Evolutionary conservation across 2,797 vertebrate species (phyloP).

Genomic region (Cichlasoma orientale): DNA sequence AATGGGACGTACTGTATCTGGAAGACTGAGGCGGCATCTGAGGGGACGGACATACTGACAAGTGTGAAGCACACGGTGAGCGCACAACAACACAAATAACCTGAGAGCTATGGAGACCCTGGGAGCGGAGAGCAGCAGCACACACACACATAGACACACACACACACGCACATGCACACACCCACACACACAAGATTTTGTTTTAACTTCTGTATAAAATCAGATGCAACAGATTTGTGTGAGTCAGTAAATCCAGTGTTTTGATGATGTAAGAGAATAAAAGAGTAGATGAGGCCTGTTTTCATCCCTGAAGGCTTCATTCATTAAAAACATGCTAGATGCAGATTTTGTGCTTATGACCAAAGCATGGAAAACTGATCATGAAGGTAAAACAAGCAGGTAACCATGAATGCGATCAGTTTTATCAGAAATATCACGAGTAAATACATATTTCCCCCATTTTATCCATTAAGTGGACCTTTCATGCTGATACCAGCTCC

Average conservation of each 20-base stretch:
- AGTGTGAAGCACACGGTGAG: constrained; percentile 46
- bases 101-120: constrained; percentile 80
- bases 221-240: constrained; percentile 33
- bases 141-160: background rate
- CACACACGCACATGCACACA: background rate
- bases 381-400: constrained; percentile 13
- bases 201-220: constrained; percentile 42
- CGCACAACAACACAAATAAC: constrained; percentile 70
- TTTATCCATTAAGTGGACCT: background rate
- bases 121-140: constrained; percentile 63
- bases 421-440: constrained; percentile 19
- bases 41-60: constrained; percentile 47
- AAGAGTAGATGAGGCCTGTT: constrained; percentile 47
- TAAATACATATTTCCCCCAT: background rate
- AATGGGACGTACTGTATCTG: constrained; percentile 40
- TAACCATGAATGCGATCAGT: background rate
- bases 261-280: constrained; percentile 50
- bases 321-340: constrained; percentile 35
- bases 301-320: constrained; percentile 41
- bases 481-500: background rate
- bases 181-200: constrained; percentile 1
- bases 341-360: constrained; percentile 57
- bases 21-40: constrained; percentile 74
- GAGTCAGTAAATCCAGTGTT: constrained; percentile 19
- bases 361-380: constrained; percentile 30